These are phyloP conservation scores for Benthosema pterotum DNA, from an alignment of 2,797 vertebrate genomes.

Conservation along the genomic window DNA sequence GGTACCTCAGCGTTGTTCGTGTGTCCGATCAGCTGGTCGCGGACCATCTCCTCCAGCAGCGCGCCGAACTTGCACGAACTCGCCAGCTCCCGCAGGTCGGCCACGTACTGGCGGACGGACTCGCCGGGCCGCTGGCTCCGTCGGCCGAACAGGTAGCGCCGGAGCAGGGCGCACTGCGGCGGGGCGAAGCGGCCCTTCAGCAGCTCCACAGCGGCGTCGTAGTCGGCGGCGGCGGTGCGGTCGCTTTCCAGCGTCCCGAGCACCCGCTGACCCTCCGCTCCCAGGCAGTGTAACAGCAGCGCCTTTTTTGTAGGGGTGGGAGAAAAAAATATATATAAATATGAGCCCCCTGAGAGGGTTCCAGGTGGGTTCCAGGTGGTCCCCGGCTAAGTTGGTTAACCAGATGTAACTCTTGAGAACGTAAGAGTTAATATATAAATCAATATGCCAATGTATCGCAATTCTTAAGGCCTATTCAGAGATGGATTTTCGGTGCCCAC, in stretches of 20 bases:
- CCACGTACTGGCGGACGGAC: conserved; percentile 1
- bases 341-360: too few relatives aligned
- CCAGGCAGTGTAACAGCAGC: conserved; percentile 5
- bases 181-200: conserved; percentile 2
- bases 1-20: conserved; percentile 8
- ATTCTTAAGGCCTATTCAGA: too few relatives aligned
- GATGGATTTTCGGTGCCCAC: too few relatives aligned
- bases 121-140: conserved; percentile 3
- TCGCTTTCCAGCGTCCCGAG: background rate
- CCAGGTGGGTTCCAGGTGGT: too few relatives aligned
- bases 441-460: too few relatives aligned
- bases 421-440: too few relatives aligned
- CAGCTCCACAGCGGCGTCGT: background rate
- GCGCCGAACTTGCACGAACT: background rate
- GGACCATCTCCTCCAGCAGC: conserved; percentile 4
- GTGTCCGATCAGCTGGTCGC: conserved; percentile 13
- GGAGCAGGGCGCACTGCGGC: background rate
- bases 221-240: background rate
- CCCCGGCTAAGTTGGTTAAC: too few relatives aligned
- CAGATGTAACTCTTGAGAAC: too few relatives aligned
- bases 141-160: background rate
- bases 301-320: too few relatives aligned
- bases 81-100: conserved; percentile 1
- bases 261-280: conserved; percentile 1
- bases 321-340: too few relatives aligned